These are phyloP conservation scores for Scalopus aquaticus DNA, from an alignment of 2,113 vertebrate species.

Conservation along the genomic window DNA sequence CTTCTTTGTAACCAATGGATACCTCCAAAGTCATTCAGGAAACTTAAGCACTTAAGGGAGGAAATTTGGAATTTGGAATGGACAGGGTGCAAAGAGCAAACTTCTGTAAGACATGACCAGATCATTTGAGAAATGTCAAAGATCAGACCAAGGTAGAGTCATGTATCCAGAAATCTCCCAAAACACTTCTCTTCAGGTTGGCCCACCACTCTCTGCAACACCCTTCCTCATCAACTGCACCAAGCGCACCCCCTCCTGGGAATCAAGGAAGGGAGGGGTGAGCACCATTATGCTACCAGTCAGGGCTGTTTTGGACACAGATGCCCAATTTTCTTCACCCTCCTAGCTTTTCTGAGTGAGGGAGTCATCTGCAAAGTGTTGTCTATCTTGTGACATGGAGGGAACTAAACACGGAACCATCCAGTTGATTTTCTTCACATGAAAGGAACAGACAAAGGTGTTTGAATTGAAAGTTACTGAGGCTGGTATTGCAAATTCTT, in stretches of 20 bases:
- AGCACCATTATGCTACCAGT: neutral
- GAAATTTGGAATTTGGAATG: neutral
- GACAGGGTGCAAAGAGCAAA: neutral
- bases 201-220: neutral
- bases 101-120: neutral
- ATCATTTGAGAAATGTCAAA: neutral
- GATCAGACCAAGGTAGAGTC: neutral
- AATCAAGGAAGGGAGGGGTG: no score
- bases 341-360: neutral
- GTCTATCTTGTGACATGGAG: neutral
- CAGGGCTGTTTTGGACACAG: neutral
- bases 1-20: neutral
- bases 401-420: neutral
- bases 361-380: neutral
- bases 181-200: neutral
- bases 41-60: neutral
- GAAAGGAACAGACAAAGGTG: neutral
- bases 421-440: neutral
- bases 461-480: neutral
- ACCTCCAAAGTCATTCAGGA: neutral
- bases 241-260: neutral
- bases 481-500: neutral
- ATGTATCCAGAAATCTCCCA: neutral
- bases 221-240: neutral
- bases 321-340: neutral